Percentiles rank a stretch among this genome's conserved stretches.
Conservation (phyloP, 2,888 invertebrate genomes). For the Drosophila mercatorum region DNA sequence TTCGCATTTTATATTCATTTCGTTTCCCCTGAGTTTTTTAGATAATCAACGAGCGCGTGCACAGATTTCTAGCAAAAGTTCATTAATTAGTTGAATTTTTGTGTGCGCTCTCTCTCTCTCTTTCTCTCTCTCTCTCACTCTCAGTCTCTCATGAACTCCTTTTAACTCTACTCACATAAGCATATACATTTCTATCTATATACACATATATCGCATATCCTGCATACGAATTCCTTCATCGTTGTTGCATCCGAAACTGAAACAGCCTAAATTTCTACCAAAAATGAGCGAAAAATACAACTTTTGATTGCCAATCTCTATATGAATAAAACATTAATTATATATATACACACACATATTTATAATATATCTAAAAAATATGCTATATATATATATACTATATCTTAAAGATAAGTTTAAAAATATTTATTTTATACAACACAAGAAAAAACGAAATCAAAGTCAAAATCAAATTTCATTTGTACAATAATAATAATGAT, state of each 20-base stretch:
- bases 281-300: slow-evolving; percentile 49
- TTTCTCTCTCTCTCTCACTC: slow-evolving; percentile 1
- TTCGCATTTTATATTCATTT: slow-evolving; percentile 11
- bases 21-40: slow-evolving; percentile 66
- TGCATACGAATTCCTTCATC: slow-evolving; percentile 66
- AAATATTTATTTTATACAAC: slow-evolving; percentile 67
- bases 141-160: slow-evolving; percentile 26
- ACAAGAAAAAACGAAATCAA: slow-evolving; percentile 16
- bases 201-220: slow-evolving; percentile 36
- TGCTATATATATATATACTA: slow-evolving; percentile 1
- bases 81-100: slow-evolving; percentile 62
- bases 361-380: slow-evolving; percentile 33
- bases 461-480: slow-evolving; percentile 61
- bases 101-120: neutral
- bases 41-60: slow-evolving; percentile 64
- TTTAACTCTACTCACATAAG: slow-evolving; percentile 38
- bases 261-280: slow-evolving; percentile 35
- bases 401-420: slow-evolving; percentile 65
- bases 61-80: slow-evolving; percentile 64
- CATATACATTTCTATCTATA: slow-evolving; percentile 15
- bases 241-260: slow-evolving; percentile 63
- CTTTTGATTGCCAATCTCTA: slow-evolving; percentile 65
- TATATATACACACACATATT: slow-evolving; percentile 41
- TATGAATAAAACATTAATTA: slow-evolving; percentile 57
- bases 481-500: slow-evolving; percentile 47